Evolutionary conservation across 23 tunicate species (phyloP).

Genomic region (Phallusia fumigata): DNA sequence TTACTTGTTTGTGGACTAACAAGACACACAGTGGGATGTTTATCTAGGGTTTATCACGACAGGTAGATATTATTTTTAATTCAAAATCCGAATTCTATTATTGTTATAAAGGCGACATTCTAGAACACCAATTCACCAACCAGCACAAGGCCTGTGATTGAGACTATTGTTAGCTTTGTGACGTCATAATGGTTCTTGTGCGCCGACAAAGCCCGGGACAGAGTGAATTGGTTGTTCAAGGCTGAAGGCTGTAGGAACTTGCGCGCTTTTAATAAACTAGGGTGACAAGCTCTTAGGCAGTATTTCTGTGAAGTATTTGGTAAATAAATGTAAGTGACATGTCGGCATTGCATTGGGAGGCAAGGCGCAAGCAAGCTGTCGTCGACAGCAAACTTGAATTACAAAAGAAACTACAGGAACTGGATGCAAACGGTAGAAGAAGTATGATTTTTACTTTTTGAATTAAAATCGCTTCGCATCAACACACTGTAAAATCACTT

Average conservation of each 20-base stretch:
- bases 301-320: neutral
- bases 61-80: too few relatives aligned
- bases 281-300: neutral
- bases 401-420: slow-evolving; percentile 24
- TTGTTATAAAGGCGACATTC: too few relatives aligned
- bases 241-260: neutral
- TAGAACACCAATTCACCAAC: too few relatives aligned
- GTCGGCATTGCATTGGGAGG: slow-evolving; percentile 96
- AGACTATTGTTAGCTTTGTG: slow-evolving; percentile 4
- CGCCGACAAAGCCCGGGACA: slow-evolving; percentile 4
- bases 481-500: too few relatives aligned
- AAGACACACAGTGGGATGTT: too few relatives aligned
- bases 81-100: too few relatives aligned
- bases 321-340: slow-evolving; percentile 18
- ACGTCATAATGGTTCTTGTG: slow-evolving; percentile 6
- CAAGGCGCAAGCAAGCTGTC: slow-evolving; percentile 73
- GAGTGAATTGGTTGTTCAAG: slow-evolving; percentile 10
- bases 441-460: neutral
- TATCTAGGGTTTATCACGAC: too few relatives aligned
- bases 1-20: too few relatives aligned
- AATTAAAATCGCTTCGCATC: too few relatives aligned
- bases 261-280: too few relatives aligned
- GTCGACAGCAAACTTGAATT: slow-evolving; percentile 53
- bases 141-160: neutral
- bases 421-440: neutral